These are phyloP conservation scores for Hemitrygon akajei DNA, from an alignment of 2,797 vertebrate species.

Conservation along the genomic window DNA sequence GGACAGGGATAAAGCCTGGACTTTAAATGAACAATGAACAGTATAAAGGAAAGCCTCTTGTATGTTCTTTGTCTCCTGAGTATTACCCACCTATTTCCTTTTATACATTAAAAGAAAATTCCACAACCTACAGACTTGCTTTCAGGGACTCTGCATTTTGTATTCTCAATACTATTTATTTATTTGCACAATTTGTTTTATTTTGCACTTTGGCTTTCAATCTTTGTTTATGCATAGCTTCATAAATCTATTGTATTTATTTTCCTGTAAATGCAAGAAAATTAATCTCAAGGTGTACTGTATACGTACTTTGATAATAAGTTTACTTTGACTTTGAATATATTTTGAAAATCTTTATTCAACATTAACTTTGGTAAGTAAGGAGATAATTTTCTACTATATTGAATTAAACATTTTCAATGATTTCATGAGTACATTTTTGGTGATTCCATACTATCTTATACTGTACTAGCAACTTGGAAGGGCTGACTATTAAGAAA, in stretches of 20 bases:
- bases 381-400: background rate
- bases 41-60: background rate
- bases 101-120: background rate
- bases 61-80: background rate
- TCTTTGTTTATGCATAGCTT: too few species aligned
- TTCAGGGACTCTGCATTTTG: too few species aligned
- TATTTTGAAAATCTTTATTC: background rate
- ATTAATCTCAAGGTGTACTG: too few species aligned
- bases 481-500: background rate
- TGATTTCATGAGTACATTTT: background rate
- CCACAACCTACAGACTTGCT: too few species aligned
- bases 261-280: too few species aligned
- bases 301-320: too few species aligned
- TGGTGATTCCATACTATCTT: background rate
- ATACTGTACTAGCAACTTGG: background rate
- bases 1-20: background rate
- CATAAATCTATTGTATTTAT: too few species aligned
- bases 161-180: too few species aligned
- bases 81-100: background rate
- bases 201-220: too few species aligned
- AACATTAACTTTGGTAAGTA: background rate
- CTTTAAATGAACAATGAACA: background rate
- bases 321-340: too few species aligned
- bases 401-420: background rate
- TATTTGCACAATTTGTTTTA: too few species aligned